These are phyloP conservation scores for Pionites leucogaster DNA, from an alignment of 2,113 vertebrate genomes.

Conservation along the genomic window DNA sequence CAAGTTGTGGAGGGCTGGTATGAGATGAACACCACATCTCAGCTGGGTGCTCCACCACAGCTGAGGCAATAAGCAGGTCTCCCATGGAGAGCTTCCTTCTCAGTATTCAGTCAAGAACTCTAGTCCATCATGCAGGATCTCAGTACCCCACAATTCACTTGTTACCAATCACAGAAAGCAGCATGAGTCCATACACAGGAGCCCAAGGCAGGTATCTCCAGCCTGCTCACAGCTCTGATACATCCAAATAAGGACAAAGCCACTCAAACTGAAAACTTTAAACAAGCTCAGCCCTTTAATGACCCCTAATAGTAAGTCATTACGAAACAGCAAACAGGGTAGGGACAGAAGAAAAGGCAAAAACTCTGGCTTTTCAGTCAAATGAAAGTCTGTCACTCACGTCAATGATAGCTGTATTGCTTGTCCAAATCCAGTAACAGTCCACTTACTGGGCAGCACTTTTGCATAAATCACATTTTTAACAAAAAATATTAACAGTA, in stretches of 20 bases:
- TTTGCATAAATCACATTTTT: not conserved
- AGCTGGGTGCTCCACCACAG: not conserved
- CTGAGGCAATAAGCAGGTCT: not conserved
- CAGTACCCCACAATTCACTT: rapidly evolving
- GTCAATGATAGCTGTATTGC: rapidly evolving
- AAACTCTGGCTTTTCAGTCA: not conserved
- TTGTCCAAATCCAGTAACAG: not conserved
- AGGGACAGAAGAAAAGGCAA: not conserved
- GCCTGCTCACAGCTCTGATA: not conserved
- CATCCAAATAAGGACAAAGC: not conserved
- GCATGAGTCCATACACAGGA: rapidly evolving
- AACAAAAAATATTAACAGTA: not conserved
- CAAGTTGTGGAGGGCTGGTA: not conserved
- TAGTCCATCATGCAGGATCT: rapidly evolving
- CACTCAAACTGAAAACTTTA: not conserved
- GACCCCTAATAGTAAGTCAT: not conserved
- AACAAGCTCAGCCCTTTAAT: not conserved
- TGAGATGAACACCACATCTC: rapidly evolving
- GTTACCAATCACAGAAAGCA: not conserved
- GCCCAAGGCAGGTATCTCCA: rapidly evolving
- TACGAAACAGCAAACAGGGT: not conserved
- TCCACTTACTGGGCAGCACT: not conserved
- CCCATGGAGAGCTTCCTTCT: not conserved
- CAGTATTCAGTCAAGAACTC: not conserved
- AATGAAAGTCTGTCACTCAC: not conserved